These are phyloP conservation scores for Drosophila kambysellisi DNA, from an alignment of 2,888 invertebrate genomes.

Conservation along the genomic window DNA sequence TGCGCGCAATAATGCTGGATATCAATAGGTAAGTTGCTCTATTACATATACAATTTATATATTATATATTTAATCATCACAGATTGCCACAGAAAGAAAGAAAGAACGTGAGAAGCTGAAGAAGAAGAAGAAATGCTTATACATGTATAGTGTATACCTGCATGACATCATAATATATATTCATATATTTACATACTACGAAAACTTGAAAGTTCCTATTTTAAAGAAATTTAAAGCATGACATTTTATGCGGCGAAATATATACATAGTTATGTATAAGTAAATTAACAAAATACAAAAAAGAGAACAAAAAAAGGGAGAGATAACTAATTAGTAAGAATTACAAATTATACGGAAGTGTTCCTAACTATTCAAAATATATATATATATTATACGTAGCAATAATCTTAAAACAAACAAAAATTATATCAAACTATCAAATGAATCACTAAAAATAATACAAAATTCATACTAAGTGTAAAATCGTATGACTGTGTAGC, in stretches of 20 bases:
- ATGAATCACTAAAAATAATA: slow-evolving; percentile 14
- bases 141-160: slow-evolving; percentile 2
- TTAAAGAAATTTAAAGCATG: slow-evolving; percentile 62
- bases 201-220: slow-evolving; percentile 81
- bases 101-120: background rate
- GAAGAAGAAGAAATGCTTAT: background rate
- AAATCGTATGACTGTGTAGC: slow-evolving; percentile 7
- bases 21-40: slow-evolving; percentile 15
- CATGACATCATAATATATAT: slow-evolving; percentile 36
- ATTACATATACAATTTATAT: background rate
- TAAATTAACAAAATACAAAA: slow-evolving; percentile 33
- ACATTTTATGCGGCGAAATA: slow-evolving; percentile 54
- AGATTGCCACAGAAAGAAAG: slow-evolving; percentile 5
- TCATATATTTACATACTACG: slow-evolving; percentile 58
- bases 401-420: slow-evolving; percentile 35
- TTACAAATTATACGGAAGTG: slow-evolving; percentile 66
- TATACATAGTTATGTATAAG: slow-evolving; percentile 47
- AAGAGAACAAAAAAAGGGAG: background rate
- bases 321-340: slow-evolving; percentile 48
- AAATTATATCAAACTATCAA: slow-evolving; percentile 24
- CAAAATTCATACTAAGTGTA: slow-evolving; percentile 7
- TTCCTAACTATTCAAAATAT: slow-evolving; percentile 74
- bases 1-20: background rate
- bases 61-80: slow-evolving; percentile 1
- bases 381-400: slow-evolving; percentile 18